Percentiles rank a stretch among this genome's conserved stretches.
Evolutionary conservation across 2,888 invertebrate species (phyloP).

Genomic region (Trichogramma evanescens): DNA sequence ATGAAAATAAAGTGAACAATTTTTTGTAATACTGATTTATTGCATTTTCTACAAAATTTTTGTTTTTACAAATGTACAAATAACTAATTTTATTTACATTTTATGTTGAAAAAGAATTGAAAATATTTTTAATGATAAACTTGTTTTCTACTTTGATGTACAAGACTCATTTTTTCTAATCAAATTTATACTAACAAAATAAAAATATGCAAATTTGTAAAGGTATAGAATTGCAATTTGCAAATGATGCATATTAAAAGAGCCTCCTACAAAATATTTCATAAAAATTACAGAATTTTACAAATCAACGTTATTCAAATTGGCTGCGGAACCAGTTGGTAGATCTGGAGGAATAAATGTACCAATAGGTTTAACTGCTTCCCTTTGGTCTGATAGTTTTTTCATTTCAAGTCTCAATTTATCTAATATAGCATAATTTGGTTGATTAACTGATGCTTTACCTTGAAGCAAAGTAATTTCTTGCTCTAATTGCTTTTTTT

Average conservation of each 20-base stretch:
- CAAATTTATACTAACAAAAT: background rate
- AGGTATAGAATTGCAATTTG: too few relatives aligned
- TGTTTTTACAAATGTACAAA: background rate
- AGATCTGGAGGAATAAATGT: constrained; percentile 60
- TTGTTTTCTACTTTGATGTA: background rate
- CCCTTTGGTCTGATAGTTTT: constrained; percentile 61
- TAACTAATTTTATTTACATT: background rate
- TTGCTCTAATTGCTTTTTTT: constrained; percentile 86
- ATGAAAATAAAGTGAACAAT: too few relatives aligned
- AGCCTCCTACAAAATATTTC: background rate
- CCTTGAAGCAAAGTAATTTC: constrained; percentile 86
- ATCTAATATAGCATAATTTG: constrained; percentile 82
- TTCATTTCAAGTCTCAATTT: constrained; percentile 78
- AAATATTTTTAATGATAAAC: background rate
- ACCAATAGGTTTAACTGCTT: constrained; percentile 51
- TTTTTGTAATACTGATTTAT: background rate
- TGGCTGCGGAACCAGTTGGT: constrained; percentile 67
- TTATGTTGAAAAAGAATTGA: background rate
- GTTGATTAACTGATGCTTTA: constrained; percentile 82
- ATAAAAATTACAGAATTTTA: constrained; percentile 35
- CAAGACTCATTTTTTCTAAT: background rate
- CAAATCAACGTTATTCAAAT: constrained; percentile 72
- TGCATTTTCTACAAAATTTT: background rate
- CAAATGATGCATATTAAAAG: too few relatives aligned
- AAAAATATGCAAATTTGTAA: background rate